Conservation (phyloP, 2,797 vertebrate species). For the Typhlichthys subterraneus region DNA sequence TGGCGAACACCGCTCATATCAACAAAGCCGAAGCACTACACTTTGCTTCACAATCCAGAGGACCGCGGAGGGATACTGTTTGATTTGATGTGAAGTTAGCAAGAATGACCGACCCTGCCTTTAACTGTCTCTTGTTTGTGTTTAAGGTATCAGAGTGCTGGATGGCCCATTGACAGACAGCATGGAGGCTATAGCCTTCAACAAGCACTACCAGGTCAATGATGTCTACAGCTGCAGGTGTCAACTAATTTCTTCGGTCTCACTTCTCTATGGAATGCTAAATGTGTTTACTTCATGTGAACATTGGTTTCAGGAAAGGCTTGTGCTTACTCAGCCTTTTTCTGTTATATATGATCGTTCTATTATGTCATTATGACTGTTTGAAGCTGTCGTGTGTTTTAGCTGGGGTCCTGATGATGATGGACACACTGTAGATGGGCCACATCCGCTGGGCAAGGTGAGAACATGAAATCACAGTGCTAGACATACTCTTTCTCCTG, state of each 20-base stretch:
- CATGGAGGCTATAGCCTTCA: slow-evolving; percentile 96
- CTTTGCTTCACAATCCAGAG: too few relatives aligned
- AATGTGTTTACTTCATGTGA: not conserved
- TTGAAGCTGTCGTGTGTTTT: slow-evolving; percentile 17
- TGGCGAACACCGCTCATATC: too few relatives aligned
- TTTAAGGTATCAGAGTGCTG: slow-evolving; percentile 91
- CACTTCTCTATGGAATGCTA: not conserved
- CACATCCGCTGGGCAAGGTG: slow-evolving; percentile 96
- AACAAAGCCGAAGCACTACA: too few relatives aligned
- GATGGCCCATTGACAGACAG: slow-evolving; percentile 96
- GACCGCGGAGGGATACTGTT: too few relatives aligned
- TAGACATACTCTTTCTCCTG: slow-evolving; percentile 40
- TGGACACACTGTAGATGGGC: slow-evolving; percentile 94
- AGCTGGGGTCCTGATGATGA: slow-evolving; percentile 99
- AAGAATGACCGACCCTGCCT: too few relatives aligned
- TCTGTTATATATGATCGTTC: too few relatives aligned
- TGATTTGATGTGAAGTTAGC: too few relatives aligned
- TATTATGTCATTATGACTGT: not conserved
- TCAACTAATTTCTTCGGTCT: not conserved
- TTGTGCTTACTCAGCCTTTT: too few relatives aligned
- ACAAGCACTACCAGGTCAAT: slow-evolving; percentile 98
- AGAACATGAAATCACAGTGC: slow-evolving; percentile 3
- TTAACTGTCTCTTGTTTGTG: not conserved
- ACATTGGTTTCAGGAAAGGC: too few relatives aligned
- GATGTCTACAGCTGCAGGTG: slow-evolving; percentile 99